Evolutionary conservation across 2,113 vertebrate species (phyloP), one percentile per base, ranked within the genome.

Genomic region (Peucedramus taeniatus): DNA sequence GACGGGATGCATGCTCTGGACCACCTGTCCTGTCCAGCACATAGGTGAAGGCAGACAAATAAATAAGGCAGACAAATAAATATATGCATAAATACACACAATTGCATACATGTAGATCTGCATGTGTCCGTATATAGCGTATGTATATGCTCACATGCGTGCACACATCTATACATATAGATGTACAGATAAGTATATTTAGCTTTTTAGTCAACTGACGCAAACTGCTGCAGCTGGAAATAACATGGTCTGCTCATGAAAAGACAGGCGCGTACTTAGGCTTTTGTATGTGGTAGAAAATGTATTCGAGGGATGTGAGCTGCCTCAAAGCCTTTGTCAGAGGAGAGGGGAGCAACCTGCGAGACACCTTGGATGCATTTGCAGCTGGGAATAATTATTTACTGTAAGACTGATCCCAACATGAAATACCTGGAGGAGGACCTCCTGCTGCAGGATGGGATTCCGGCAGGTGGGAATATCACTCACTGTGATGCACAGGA

Each of bases 161-260:
- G 71, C 59, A 76, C 53, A 89, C 7, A 22, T 78, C 60, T 65
- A 86, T 77, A 90, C 51, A 51, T 82, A 56, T 63, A 86, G 37
- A 93, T 65, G 23, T 57, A 75, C 44, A 89, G 80, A 89, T 89
- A 87, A 35, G 47, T 95, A 95, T 94, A 96, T 97, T 89, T 95
- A 97, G 87, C 69, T 81, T 86, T 90, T 92, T 95, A 94, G 76
- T 93, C 90, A 93, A 93, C 88, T 96, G 90, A 96, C 72, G 56
- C 86, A 96, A 66, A 84, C 33, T 90, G 90, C 90, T 96, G 85
- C 92, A 96, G 87, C 95, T 96, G 95, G 92, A 96, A 96, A 92
- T 92, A 96, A 93, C 88, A 83, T 85, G 84, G 78, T 69, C 86
- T 93, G 72, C 83, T 96, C 90, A 86, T 88, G 82, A 56, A 88